Evolutionary conservation across 2,797 vertebrate genomes (phyloP).

Genomic region (Pseudochirops corinnae): DNA sequence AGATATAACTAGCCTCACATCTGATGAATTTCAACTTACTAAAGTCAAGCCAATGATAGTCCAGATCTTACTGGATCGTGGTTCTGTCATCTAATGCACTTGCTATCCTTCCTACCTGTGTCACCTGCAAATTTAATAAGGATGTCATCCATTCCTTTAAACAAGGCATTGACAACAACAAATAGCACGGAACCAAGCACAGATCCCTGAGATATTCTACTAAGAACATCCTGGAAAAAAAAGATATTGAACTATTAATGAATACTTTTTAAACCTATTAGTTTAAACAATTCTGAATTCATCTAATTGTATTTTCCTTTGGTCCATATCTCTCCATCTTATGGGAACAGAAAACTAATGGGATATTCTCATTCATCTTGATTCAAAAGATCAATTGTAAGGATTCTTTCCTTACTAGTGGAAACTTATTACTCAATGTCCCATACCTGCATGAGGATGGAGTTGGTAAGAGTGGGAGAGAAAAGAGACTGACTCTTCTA

Average conservation of each 20-base stretch:
- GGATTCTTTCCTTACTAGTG: neutral
- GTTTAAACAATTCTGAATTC: neutral
- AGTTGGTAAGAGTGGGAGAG: neutral
- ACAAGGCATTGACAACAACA: neutral
- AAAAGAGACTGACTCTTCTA: neutral
- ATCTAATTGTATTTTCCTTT: neutral
- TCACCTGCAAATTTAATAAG: neutral
- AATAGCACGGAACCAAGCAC: neutral
- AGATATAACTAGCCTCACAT: too few species aligned
- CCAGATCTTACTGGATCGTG: neutral
- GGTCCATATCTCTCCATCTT: neutral
- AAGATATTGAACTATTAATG: too few species aligned
- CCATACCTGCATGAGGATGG: neutral
- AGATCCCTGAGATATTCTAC: neutral
- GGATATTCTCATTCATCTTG: neutral
- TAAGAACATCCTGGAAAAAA: neutral
- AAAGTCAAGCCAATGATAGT: neutral
- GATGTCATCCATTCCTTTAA: too few species aligned
- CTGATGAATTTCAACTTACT: too few species aligned
- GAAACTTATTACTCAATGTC: neutral
- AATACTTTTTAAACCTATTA: neutral
- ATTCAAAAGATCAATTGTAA: neutral
- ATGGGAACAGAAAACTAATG: neutral
- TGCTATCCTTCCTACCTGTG: neutral
- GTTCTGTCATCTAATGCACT: neutral